Percentiles rank a stretch among this genome's conserved stretches.
phyloP scores from a whole-genome alignment of 2,888 invertebrate genomes.

The Teleogryllus oceanicus region DNA sequence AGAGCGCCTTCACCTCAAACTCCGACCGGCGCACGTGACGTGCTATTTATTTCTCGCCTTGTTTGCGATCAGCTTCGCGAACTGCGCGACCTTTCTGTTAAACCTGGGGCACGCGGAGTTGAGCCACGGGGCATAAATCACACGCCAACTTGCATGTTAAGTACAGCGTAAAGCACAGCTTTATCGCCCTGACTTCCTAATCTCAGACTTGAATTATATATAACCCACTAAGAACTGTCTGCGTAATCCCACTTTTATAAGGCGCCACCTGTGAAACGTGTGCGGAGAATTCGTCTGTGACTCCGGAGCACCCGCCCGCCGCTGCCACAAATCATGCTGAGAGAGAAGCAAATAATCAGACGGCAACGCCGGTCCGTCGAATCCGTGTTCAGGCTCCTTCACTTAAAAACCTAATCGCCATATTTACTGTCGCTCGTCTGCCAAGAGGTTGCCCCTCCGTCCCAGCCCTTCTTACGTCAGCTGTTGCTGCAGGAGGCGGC shows the following conservation, averaged over 20 bases:
- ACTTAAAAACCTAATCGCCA: not conserved
- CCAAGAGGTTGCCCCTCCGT: too few relatives aligned
- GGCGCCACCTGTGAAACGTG: not conserved
- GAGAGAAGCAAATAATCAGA: slow-evolving; percentile 7
- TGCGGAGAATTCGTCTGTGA: not conserved
- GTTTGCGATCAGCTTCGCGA: slow-evolving; percentile 8
- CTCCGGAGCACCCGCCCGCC: not conserved
- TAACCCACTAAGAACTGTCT: not conserved
- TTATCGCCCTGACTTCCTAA: slow-evolving; percentile 1
- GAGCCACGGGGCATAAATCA: not conserved
- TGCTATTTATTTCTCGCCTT: not conserved
- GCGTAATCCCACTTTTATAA: not conserved
- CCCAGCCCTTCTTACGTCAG: too few relatives aligned
- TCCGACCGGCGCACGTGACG: too few relatives aligned
- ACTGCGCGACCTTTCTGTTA: not conserved
- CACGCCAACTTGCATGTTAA: not conserved
- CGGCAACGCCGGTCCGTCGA: not conserved
- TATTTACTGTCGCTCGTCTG: not conserved
- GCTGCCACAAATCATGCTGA: not conserved
- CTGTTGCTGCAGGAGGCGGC: too few relatives aligned
- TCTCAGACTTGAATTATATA: slow-evolving; percentile 9
- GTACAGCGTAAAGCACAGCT: not conserved
- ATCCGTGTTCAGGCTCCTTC: not conserved
- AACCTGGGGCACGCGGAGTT: not conserved
- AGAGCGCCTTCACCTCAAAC: too few relatives aligned